Base-by-base conservation (phyloP, 1,140 invertebrate genomes). In the Orchesella cincta region DNA sequence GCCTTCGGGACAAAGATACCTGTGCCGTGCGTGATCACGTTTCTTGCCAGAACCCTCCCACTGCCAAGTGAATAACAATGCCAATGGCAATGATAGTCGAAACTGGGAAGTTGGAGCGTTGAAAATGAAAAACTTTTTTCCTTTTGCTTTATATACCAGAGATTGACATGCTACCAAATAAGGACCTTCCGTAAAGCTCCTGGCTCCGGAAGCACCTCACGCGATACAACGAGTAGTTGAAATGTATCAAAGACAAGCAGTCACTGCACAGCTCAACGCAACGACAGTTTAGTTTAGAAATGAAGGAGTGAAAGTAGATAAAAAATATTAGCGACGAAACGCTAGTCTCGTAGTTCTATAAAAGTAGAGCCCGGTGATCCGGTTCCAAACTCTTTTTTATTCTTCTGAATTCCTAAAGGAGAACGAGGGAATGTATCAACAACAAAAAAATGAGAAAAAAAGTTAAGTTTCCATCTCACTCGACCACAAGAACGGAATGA, bases 61-160 rank as follows among this genome's bases (percentile, higher is more conserved):
- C 23, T 57, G 52, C 52, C 52, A 57, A 57, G 12, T 57, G 23
- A 57, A 57, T 57, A 57, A 57, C 52, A 57, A 57, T 57, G 52
- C 52, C 52, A 57, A 57, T 57, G 23, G 52, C 14, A 57, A 57
- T 57, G 52, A 57, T 18, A 57, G 8, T n/a, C n/a, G n/a, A n/a
- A n/a, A n/a, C n/a, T n/a, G n/a, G 52, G 23, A 57, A 57, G 52
- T 14, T 14, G 23, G 23, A n/a, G 23, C 23, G 23, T 46, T 57
- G 52, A 23, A 57, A 12, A 57, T 3, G 52, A 23, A 57, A 57
- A 57, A 57, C 14, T 14, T 57, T 57, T 57, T 57, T 57, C 23
- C 52, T 57, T 18, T n/a, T 57, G 3, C 52, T 3, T 3, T 57
- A 14, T 57, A 18, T n/a, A 57, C 52, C 12, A 12, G 3, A 57